These are phyloP conservation scores for Microplitis deprimator DNA, from an alignment of 2,888 invertebrate genomes.

Conservation along the genomic window DNA sequence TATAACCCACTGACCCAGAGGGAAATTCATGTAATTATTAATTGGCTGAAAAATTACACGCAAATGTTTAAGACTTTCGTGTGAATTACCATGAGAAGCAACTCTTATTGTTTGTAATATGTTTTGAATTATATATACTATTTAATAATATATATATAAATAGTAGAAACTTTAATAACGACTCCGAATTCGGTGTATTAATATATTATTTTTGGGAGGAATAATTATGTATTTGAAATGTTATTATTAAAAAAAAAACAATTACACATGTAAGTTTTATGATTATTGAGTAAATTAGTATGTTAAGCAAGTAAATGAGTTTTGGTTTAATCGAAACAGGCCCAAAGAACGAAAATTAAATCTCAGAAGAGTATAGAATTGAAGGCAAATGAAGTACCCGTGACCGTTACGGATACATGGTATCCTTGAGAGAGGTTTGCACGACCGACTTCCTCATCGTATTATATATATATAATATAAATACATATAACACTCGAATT, in stretches of 20 bases:
- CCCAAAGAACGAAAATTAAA: constrained; percentile 15
- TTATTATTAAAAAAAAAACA: too few relatives aligned
- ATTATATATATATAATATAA: not conserved
- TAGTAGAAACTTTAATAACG: too few relatives aligned
- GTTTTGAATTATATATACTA: not conserved
- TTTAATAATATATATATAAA: not conserved
- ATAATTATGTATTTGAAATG: too few relatives aligned
- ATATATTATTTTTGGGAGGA: too few relatives aligned
- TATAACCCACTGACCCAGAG: constrained; percentile 45
- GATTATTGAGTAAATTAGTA: not conserved
- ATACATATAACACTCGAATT: not conserved
- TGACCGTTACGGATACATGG: constrained; percentile 39
- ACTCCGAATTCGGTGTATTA: too few relatives aligned
- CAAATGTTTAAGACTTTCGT: not conserved
- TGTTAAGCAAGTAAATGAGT: not conserved
- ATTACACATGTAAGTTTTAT: not conserved
- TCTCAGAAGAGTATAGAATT: not conserved
- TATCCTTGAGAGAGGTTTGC: constrained; percentile 24
- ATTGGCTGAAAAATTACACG: not conserved
- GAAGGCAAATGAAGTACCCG: constrained; percentile 25
- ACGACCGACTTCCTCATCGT: constrained; percentile 29
- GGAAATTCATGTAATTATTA: constrained; percentile 28
- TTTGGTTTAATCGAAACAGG: not conserved
- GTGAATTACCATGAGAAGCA: not conserved
- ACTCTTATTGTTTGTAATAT: not conserved